Evolutionary conservation across 2,113 vertebrate genomes (phyloP).

Genomic region (Menidia beryllina): DNA sequence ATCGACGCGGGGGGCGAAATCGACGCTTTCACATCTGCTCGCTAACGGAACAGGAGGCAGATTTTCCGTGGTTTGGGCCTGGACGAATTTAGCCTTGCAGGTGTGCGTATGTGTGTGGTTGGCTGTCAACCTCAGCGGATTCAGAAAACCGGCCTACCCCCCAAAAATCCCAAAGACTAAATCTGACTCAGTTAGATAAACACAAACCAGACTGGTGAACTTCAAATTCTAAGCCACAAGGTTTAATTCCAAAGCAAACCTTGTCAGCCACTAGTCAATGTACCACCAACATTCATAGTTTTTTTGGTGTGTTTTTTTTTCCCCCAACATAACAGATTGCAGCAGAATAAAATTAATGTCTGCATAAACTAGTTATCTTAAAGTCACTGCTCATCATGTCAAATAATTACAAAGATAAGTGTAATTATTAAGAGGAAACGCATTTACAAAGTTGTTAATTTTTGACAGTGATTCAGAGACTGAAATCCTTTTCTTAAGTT

Average conservation of each 20-base stretch:
- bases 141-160: conserved; percentile 24
- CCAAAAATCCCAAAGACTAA: conserved; percentile 1
- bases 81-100: conserved; percentile 27
- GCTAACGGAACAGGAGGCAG: background rate
- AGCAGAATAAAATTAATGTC: background rate
- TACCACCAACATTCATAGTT: background rate
- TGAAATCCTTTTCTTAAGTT: no score
- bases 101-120: conserved; percentile 38
- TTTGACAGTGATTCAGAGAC: no score
- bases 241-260: background rate
- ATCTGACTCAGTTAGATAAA: background rate
- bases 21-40: background rate
- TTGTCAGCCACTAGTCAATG: background rate
- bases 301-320: background rate
- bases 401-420: no score
- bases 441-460: no score
- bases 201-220: conserved; percentile 21
- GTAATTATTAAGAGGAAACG: no score
- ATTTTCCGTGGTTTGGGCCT: conserved; percentile 10
- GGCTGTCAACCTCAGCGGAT: conserved; percentile 35
- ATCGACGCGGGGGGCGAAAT: no score
- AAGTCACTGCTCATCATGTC: no score
- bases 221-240: background rate
- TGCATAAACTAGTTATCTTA: no score
- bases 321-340: background rate